These are phyloP conservation scores for Leptopilina clavipes DNA, from an alignment of 1,140 invertebrate genomes.

Conservation along the genomic window DNA sequence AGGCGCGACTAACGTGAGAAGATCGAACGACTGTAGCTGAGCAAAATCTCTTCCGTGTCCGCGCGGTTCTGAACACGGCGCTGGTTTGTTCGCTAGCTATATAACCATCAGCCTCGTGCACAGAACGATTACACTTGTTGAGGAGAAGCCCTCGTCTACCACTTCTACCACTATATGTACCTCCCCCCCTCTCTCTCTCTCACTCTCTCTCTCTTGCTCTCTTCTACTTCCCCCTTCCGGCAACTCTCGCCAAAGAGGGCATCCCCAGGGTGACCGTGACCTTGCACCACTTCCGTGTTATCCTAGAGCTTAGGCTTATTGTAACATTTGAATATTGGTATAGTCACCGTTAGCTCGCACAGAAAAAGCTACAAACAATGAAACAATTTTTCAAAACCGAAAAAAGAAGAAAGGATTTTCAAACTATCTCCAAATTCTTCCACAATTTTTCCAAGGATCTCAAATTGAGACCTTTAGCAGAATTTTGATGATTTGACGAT, in stretches of 20 bases:
- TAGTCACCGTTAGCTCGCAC: neutral
- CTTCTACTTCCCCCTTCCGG: slow-evolving; percentile 37
- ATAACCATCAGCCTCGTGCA: slow-evolving; percentile 52
- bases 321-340: slow-evolving; percentile 25
- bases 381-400: no score
- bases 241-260: slow-evolving; percentile 41
- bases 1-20: neutral
- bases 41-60: slow-evolving; percentile 44
- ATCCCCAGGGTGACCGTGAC: slow-evolving; percentile 68
- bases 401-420: no score
- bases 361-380: neutral
- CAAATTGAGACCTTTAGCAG: no score
- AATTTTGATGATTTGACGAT: no score
- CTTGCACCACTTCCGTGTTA: slow-evolving; percentile 68
- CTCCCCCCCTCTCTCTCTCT: slow-evolving; percentile 39
- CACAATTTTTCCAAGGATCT: no score
- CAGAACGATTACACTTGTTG: slow-evolving; percentile 66
- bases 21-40: neutral
- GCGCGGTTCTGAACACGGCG: slow-evolving; percentile 43
- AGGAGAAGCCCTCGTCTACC: slow-evolving; percentile 51
- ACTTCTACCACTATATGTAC: slow-evolving; percentile 39
- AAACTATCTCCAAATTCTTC: no score
- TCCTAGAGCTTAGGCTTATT: slow-evolving; percentile 56
- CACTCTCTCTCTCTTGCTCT: slow-evolving; percentile 40
- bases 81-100: slow-evolving; percentile 48